phyloP scores from a whole-genome alignment of 2,113 vertebrate genomes.

The Irena cyanogastra region DNA sequence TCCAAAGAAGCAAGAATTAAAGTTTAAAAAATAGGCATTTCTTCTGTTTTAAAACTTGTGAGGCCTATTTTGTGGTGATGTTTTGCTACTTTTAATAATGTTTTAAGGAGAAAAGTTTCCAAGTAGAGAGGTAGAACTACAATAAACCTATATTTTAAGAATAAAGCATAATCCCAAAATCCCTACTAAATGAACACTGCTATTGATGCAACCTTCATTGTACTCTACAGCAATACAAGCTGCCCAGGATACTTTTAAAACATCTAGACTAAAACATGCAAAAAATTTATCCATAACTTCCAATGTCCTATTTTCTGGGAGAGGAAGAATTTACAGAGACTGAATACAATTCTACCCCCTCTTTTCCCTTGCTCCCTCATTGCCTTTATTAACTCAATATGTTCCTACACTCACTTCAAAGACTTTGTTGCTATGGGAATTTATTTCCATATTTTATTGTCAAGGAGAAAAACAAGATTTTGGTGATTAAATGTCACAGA shows the following conservation, averaged over 20 bases:
- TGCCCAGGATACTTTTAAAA: constrained; percentile 10
- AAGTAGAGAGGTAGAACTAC: background rate
- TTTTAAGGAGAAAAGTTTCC: background rate
- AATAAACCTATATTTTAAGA: background rate
- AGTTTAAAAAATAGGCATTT: background rate
- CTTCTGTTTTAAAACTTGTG: background rate
- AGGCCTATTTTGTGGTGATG: background rate
- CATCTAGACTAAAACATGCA: constrained; percentile 1
- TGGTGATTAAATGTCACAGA: constrained; percentile 22
- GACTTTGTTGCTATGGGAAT: background rate
- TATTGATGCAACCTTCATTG: background rate
- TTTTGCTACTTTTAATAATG: constrained; percentile 14
- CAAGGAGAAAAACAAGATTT: background rate
- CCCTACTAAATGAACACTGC: background rate
- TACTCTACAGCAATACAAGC: background rate
- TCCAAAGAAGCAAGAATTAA: background rate
- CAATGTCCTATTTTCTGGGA: constrained; percentile 3
- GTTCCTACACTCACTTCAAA: background rate
- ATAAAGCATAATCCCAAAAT: constrained; percentile 9
- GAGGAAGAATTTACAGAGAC: constrained; percentile 22
- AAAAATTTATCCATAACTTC: constrained; percentile 18
- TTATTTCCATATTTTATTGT: constrained; percentile 41
- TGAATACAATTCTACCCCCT: background rate
- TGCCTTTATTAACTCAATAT: constrained; percentile 51
- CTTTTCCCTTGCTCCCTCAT: background rate